These are phyloP conservation scores for Philotrypesis tridentata DNA, from an alignment of 1,140 invertebrate genomes.

Conservation along the genomic window DNA sequence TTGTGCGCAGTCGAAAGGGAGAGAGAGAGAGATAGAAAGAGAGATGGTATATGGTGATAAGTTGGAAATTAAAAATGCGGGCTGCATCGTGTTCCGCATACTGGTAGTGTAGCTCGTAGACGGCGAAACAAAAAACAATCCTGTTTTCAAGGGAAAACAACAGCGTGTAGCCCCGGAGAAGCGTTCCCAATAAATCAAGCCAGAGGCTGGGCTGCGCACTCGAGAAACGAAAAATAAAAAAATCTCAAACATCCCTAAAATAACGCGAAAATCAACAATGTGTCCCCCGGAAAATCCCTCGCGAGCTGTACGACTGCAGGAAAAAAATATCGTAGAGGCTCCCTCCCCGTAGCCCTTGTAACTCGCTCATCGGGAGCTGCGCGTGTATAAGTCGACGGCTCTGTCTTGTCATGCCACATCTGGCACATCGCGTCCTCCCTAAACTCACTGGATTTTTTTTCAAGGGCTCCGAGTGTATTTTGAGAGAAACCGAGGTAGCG, in stretches of 20 bases:
- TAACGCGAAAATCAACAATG: too few species aligned
- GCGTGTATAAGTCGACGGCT: background rate
- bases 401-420: slow-evolving; percentile 3
- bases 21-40: too few species aligned
- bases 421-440: slow-evolving; percentile 38
- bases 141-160: too few species aligned
- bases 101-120: too few species aligned
- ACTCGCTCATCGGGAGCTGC: background rate
- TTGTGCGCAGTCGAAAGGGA: background rate
- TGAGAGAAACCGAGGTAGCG: background rate
- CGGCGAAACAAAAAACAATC: too few species aligned
- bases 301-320: too few species aligned
- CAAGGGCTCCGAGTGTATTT: background rate
- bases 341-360: slow-evolving; percentile 26
- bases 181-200: too few species aligned
- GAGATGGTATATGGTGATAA: background rate
- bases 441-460: background rate
- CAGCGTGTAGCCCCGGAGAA: background rate
- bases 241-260: too few species aligned
- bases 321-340: slow-evolving; percentile 16
- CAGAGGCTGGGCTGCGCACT: too few species aligned
- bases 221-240: too few species aligned
- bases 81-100: background rate
- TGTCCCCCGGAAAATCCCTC: background rate
- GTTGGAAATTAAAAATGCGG: background rate